Conservation (phyloP, 2,113 vertebrate species). For the Scortum barcoo region DNA sequence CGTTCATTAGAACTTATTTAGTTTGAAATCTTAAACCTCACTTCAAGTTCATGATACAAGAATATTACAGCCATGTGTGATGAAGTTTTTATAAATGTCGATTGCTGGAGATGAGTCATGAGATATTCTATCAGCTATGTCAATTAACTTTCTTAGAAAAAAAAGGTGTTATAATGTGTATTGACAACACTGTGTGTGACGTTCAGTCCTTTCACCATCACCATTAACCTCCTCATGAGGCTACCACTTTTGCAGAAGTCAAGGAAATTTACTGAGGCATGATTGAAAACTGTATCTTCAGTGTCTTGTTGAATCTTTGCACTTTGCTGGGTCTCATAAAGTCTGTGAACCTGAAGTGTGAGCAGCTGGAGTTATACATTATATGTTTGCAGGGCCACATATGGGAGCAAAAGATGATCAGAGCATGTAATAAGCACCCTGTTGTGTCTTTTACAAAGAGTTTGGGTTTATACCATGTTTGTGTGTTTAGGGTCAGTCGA, state of each 20-base stretch:
- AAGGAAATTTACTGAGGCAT: conserved; percentile 64
- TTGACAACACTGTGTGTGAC: conserved; percentile 70
- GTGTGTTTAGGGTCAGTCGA: conserved; percentile 47
- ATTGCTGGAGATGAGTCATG: conserved; percentile 60
- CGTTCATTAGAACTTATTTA: conserved; percentile 21
- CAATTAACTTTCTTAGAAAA: conserved; percentile 56
- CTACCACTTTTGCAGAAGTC: conserved; percentile 26
- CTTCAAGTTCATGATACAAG: conserved; percentile 39
- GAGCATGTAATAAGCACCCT: conserved; percentile 65
- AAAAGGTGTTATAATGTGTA: conserved; percentile 64
- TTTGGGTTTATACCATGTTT: conserved; percentile 53
- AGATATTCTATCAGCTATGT: conserved; percentile 60
- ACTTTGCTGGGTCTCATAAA: conserved; percentile 62
- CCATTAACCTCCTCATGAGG: conserved; percentile 50
- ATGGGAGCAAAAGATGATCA: conserved; percentile 40
- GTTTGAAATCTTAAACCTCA: conserved; percentile 31
- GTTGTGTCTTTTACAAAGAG: conserved; percentile 66
- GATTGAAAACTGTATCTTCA: conserved; percentile 60
- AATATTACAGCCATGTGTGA: conserved; percentile 63
- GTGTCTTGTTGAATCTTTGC: conserved; percentile 73
- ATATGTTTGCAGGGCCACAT: conserved; percentile 43
- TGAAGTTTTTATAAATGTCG: conserved; percentile 50
- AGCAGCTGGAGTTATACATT: conserved; percentile 33
- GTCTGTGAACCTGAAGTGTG: conserved; percentile 39
- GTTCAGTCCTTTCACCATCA: conserved; percentile 71